These are phyloP conservation scores for Drosophila parthenogenetica DNA, from an alignment of 2,888 invertebrate genomes.

Conservation along the genomic window DNA sequence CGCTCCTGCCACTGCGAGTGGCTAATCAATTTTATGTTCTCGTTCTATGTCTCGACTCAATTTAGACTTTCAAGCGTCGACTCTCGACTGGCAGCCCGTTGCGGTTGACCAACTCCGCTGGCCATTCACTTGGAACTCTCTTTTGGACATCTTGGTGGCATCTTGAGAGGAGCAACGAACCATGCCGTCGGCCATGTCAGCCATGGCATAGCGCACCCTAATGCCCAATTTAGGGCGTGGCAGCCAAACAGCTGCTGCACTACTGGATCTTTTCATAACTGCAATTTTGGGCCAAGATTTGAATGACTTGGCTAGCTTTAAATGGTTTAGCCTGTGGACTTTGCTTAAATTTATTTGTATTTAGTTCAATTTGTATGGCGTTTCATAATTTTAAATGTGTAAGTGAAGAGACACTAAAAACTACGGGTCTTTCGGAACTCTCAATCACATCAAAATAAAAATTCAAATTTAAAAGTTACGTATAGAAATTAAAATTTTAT, in stretches of 20 bases:
- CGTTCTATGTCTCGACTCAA: constrained; percentile 37
- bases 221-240: constrained; percentile 32
- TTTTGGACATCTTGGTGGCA: constrained; percentile 39
- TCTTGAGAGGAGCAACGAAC: constrained; percentile 38
- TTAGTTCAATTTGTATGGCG: too few species aligned
- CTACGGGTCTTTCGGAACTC: too few species aligned
- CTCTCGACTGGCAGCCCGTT: constrained; percentile 49
- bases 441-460: too few species aligned
- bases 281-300: neutral
- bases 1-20: constrained; percentile 39
- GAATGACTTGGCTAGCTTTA: neutral
- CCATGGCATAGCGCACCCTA: constrained; percentile 45
- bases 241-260: constrained; percentile 44
- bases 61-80: constrained; percentile 1
- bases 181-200: constrained; percentile 19
- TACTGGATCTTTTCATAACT: neutral
- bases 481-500: too few species aligned
- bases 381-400: too few species aligned
- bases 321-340: neutral
- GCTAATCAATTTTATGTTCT: constrained; percentile 66
- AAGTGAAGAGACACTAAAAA: too few species aligned
- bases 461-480: too few species aligned
- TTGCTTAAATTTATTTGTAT: too few species aligned
- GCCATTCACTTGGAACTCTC: constrained; percentile 62
- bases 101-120: constrained; percentile 74